Percentiles rank a stretch among this genome's conserved stretches.
Conservation (phyloP, 1,140 invertebrate genomes). For the Pteromalus puparum region DNA sequence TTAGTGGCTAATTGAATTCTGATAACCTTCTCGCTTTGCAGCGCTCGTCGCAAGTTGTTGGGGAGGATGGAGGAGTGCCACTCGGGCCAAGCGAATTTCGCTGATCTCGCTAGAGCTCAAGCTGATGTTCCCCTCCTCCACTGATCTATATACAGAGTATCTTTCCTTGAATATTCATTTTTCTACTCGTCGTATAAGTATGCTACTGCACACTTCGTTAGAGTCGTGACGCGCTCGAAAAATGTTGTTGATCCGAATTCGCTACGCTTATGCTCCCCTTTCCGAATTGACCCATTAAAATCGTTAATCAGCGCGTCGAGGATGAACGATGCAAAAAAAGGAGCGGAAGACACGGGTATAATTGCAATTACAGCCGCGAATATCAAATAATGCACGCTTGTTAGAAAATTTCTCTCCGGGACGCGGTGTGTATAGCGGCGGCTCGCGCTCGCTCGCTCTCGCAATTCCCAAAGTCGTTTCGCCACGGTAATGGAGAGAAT, state of each 20-base stretch:
- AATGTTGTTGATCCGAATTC: background rate
- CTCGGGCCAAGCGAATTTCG: constrained; percentile 21
- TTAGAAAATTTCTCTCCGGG: constrained; percentile 29
- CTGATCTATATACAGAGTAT: background rate
- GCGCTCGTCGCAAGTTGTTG: background rate
- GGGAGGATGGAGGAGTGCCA: background rate
- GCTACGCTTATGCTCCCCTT: too few relatives aligned
- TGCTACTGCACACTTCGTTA: background rate
- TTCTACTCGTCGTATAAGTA: background rate
- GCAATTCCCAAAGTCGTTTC: constrained; percentile 52
- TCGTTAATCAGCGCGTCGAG: too few relatives aligned
- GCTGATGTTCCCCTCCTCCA: too few relatives aligned
- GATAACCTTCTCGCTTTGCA: constrained; percentile 40
- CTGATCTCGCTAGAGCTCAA: constrained; percentile 1
- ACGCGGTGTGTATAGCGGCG: background rate
- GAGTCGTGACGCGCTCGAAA: too few relatives aligned
- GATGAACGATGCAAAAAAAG: background rate
- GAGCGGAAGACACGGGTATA: background rate
- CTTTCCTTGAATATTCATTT: background rate
- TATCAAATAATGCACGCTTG: constrained; percentile 45
- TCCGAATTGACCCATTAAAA: background rate
- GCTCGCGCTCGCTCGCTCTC: background rate
- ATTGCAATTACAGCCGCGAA: constrained; percentile 38
- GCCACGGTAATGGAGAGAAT: constrained; percentile 54
- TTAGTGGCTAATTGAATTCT: constrained; percentile 51